phyloP scores from a whole-genome alignment of 2,113 vertebrate genomes.

The Cyanistes caeruleus region DNA sequence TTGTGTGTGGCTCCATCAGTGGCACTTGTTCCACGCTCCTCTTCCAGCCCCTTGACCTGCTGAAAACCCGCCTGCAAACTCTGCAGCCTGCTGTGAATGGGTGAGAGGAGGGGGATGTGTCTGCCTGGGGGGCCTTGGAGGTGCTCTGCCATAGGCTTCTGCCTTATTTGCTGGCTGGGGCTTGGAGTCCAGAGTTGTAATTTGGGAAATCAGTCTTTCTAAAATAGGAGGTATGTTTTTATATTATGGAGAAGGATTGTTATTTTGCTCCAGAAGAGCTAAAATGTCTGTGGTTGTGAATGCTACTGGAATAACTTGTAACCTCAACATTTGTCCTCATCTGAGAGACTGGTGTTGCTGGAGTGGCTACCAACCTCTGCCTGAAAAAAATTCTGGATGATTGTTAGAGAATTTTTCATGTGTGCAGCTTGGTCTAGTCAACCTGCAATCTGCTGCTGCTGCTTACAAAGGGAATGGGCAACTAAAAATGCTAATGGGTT shows the following conservation, averaged over 20 bases:
- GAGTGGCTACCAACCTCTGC: neutral
- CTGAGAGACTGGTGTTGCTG: neutral
- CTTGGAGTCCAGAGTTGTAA: neutral
- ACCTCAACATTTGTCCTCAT: neutral
- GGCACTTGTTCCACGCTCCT: constrained; percentile 94
- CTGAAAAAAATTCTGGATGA: neutral
- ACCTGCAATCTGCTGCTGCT: neutral
- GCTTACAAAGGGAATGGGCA: neutral
- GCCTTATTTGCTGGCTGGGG: neutral
- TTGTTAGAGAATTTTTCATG: neutral
- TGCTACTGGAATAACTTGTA: neutral
- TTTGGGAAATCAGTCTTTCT: neutral
- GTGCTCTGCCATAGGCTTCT: neutral
- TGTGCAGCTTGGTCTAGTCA: neutral
- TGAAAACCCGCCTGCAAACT: constrained; percentile 93
- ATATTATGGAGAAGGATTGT: neutral
- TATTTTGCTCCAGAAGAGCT: neutral
- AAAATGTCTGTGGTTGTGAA: neutral
- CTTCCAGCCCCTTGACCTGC: constrained; percentile 93
- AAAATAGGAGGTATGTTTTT: neutral
- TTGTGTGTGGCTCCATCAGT: constrained; percentile 92
- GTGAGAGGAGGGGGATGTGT: constrained; percentile 18
- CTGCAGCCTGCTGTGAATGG: constrained; percentile 71
- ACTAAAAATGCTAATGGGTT: neutral
- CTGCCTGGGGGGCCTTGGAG: fast-evolving